Evolutionary conservation across 2,797 vertebrate species (phyloP).

Genomic region (Agapornis canus): DNA sequence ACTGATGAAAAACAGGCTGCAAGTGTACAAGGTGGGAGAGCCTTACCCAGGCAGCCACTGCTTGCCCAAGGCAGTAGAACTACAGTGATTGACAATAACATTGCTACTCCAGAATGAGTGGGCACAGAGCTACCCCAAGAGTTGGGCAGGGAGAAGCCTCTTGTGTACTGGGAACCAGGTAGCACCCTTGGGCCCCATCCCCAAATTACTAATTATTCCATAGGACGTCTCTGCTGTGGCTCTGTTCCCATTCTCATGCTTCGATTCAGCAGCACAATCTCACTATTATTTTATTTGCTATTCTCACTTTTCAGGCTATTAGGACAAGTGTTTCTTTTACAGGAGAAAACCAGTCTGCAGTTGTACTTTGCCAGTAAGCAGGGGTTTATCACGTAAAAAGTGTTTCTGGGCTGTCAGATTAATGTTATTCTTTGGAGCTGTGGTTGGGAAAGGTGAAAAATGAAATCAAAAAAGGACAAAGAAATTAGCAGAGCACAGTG

Average conservation of each 20-base stretch:
- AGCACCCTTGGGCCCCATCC: not conserved
- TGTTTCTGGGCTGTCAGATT: constrained; percentile 6
- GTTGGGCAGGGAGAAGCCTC: not conserved
- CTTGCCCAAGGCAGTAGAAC: not conserved
- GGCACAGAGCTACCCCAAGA: not conserved
- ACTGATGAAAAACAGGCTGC: not conserved
- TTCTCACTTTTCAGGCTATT: not conserved
- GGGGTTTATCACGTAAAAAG: not conserved
- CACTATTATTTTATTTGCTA: not conserved
- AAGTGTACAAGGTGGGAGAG: not conserved
- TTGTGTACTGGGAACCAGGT: not conserved
- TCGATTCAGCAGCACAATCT: not conserved
- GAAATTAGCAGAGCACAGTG: constrained; percentile 17
- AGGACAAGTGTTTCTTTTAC: not conserved
- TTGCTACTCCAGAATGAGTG: not conserved
- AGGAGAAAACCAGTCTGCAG: not conserved
- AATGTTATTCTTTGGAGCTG: not conserved
- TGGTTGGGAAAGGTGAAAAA: constrained; percentile 37
- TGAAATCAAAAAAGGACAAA: constrained; percentile 53
- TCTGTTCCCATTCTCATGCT: not conserved
- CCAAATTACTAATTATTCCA: not conserved
- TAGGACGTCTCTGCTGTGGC: not conserved
- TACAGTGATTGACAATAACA: fast-evolving
- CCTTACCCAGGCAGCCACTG: not conserved
- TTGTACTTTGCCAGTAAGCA: not conserved